Evolutionary conservation across 2,113 vertebrate species (phyloP), one percentile per base, ranked within the genome.

Genomic region (Cyanoderma ruficeps): DNA sequence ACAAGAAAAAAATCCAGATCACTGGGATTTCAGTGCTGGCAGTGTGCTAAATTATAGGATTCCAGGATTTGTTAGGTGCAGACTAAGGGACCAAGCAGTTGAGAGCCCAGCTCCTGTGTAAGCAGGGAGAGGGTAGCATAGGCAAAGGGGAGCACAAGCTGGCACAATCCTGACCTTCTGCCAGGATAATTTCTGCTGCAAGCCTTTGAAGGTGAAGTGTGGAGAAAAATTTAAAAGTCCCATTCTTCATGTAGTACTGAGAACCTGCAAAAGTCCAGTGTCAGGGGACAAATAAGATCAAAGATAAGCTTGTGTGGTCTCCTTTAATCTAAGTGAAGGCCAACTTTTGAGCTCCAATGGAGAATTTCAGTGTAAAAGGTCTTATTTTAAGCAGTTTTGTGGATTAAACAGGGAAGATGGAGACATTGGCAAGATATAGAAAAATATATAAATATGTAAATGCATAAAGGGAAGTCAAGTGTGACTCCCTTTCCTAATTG

Each of bases 401-500:
- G 81, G 57, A 95, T 91, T 92, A 96, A 86, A 88, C 93, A 60
- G 75, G 82, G 93, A 95, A 96, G 78, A 95, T 61, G 82, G 74
- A 95, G 94, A 95, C 76, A 46, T 46, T 28, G 81, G 69, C 49
- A 90, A 81, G 92, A 96, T 75, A 94, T 30, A 93, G 96, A 91
- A 96, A 97, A 96, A 97, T 70, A 96, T 61, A 94, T 92, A 97
- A 97, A 97, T 93, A 97, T 96, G 93, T 93, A 95, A 98, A 97
- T 83, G 90, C 93, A 96, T 96, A 94, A 97, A 94, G 90, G 94
- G 97, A 98, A 97, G 96, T 97, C 77, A 83, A 98, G 94, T 97
- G 97, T 97, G 97, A 97, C 97, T 98, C 97, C 97, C 84, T 98
- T 96, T 97, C 97, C 95, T 98, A 98, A 98, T 97, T 98, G 97